phyloP scores from a whole-genome alignment of 1,140 invertebrate species.

The Drosophila sulfurigaster region DNA sequence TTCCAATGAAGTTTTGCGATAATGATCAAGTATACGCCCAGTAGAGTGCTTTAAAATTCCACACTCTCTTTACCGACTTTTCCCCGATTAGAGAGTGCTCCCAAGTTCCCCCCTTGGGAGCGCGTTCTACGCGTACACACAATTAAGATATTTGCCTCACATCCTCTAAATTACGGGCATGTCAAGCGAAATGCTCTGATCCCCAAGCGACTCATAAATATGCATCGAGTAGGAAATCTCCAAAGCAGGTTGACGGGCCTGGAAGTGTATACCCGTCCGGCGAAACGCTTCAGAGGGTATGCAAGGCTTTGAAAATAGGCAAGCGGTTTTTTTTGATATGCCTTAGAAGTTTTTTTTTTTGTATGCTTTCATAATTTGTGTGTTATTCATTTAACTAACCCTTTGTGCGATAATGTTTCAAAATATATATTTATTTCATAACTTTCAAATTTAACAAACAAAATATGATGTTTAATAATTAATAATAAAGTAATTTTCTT shows the following conservation, averaged over 20 bases:
- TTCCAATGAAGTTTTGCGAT: background rate
- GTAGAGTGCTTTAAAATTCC: background rate
- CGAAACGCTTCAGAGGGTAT: constrained; percentile 5
- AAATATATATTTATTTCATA: no score
- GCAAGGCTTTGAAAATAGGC: background rate
- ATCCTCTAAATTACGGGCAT: constrained; percentile 45
- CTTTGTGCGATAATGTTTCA: no score
- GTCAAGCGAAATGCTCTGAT: constrained; percentile 46
- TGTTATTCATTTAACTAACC: no score
- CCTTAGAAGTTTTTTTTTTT: no score
- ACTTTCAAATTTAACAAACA: no score
- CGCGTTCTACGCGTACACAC: constrained; percentile 1
- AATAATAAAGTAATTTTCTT: no score
- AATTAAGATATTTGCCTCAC: constrained; percentile 51
- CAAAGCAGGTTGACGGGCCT: constrained; percentile 45
- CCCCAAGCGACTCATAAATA: constrained; percentile 59
- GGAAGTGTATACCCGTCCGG: constrained; percentile 35
- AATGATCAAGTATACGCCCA: background rate
- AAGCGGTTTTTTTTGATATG: no score
- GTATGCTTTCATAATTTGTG: no score
- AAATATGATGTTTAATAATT: no score
- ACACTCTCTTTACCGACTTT: background rate
- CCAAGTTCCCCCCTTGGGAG: constrained; percentile 8
- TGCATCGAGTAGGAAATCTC: constrained; percentile 49
- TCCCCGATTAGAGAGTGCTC: background rate